phyloP scores from a whole-genome alignment of 1,140 invertebrate genomes.

The Cyclargus thomasi region DNA sequence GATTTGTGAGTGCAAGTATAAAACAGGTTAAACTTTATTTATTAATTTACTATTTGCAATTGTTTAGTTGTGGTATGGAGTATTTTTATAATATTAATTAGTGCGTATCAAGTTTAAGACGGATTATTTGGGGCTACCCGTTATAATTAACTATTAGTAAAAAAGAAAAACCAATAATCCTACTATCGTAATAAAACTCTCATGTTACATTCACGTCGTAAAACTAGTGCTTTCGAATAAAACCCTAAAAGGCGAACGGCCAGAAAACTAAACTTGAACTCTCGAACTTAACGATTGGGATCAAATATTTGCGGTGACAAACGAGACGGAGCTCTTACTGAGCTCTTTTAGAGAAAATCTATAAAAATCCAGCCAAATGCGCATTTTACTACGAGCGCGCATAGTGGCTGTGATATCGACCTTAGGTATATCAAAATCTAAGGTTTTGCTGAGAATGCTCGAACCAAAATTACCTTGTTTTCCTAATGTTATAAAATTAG shows the following conservation, averaged over 20 bases:
- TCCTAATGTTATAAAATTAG: neutral
- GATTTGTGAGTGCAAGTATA: too few relatives aligned
- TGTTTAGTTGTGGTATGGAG: too few relatives aligned
- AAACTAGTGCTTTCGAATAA: neutral
- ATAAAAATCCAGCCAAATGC: neutral
- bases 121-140: too few relatives aligned
- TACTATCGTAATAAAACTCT: neutral
- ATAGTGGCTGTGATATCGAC: neutral
- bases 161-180: too few relatives aligned
- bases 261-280: constrained; percentile 9
- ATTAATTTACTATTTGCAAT: too few relatives aligned
- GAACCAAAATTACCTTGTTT: neutral
- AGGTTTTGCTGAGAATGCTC: neutral
- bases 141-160: too few relatives aligned
- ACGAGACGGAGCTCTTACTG: neutral
- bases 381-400: neutral
- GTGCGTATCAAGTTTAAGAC: too few relatives aligned
- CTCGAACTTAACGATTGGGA: constrained; percentile 9
- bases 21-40: too few relatives aligned
- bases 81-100: too few relatives aligned
- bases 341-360: constrained; percentile 1
- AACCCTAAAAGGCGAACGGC: neutral
- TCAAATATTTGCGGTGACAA: constrained; percentile 12
- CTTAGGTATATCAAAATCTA: neutral
- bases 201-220: too few relatives aligned